phyloP scores from a whole-genome alignment of 1,140 invertebrate species.

The Hyposmocoma kahamanoa region DNA sequence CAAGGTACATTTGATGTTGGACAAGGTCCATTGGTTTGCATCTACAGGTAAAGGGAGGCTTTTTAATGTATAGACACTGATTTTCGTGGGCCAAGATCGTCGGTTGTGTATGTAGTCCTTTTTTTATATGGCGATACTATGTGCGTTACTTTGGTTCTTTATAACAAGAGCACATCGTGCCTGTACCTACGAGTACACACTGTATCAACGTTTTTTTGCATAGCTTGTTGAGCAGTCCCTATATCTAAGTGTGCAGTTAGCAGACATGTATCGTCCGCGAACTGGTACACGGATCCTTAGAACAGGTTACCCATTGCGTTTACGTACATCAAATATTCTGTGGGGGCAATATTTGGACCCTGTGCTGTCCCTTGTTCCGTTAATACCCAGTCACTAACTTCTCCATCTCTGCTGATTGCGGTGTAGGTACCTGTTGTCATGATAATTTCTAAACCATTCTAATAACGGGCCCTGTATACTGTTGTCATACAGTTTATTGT shows the following conservation, averaged over 20 bases:
- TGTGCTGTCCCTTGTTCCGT: conserved; percentile 17
- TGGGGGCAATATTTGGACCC: conserved; percentile 18
- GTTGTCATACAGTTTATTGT: conserved; percentile 14
- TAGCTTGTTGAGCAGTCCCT: conserved; percentile 1
- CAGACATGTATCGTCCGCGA: conserved; percentile 28
- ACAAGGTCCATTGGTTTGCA: too few species aligned
- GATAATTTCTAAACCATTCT: conserved; percentile 18
- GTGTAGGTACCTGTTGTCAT: conserved; percentile 13
- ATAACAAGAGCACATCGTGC: too few species aligned
- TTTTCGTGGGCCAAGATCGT: too few species aligned
- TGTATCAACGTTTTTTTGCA: too few species aligned
- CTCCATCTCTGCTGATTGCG: conserved; percentile 12
- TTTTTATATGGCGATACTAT: too few species aligned
- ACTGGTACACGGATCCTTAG: conserved; percentile 19
- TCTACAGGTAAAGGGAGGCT: too few species aligned
- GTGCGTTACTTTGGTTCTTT: too few species aligned
- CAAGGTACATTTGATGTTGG: too few species aligned
- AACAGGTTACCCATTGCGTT: conserved; percentile 19
- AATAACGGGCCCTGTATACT: conserved; percentile 20
- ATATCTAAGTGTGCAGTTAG: conserved; percentile 13
- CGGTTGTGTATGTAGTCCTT: too few species aligned
- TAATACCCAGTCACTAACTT: conserved; percentile 7
- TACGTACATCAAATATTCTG: conserved; percentile 19
- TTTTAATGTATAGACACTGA: too few species aligned
- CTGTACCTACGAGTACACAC: too few species aligned